A percentile compares a stretch with the other conserved stretches of the same genome.
Conservation (phyloP, 1,140 invertebrate species). For the Eufriesea mexicana region DNA sequence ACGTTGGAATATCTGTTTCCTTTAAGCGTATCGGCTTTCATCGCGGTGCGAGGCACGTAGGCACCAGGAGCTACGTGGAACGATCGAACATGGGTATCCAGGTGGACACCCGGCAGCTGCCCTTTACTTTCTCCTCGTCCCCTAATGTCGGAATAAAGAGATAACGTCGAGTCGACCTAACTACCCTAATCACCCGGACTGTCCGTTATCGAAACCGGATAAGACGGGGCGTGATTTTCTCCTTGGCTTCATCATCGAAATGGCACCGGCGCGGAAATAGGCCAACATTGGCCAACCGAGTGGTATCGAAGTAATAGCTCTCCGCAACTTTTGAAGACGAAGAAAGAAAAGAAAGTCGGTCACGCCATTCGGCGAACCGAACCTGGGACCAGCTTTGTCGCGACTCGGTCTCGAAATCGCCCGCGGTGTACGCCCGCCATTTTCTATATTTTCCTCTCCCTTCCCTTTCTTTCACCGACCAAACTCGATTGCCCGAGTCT, state of each 20-base stretch:
- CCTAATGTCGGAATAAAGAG: neutral
- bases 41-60: slow-evolving; percentile 5
- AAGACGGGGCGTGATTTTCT: neutral
- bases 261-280: neutral
- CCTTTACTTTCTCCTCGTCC: no score
- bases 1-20: slow-evolving; percentile 33
- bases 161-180: no score
- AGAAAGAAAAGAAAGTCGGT: neutral
- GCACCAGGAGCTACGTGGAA: neutral
- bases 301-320: neutral
- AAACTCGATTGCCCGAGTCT: no score
- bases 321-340: neutral
- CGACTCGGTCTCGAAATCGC: neutral
- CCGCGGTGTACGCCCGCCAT: neutral
- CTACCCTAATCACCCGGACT: no score
- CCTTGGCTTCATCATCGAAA: neutral
- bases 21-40: slow-evolving; percentile 18
- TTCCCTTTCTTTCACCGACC: no score
- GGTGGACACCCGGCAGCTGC: neutral
- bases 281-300: neutral
- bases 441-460: no score
- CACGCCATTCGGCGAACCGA: neutral
- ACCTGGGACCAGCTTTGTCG: no score
- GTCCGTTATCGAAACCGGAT: neutral
- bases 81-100: neutral